Evolutionary conservation across 1,140 invertebrate genomes (phyloP).

Genomic region (Cryptotermes secundus): DNA sequence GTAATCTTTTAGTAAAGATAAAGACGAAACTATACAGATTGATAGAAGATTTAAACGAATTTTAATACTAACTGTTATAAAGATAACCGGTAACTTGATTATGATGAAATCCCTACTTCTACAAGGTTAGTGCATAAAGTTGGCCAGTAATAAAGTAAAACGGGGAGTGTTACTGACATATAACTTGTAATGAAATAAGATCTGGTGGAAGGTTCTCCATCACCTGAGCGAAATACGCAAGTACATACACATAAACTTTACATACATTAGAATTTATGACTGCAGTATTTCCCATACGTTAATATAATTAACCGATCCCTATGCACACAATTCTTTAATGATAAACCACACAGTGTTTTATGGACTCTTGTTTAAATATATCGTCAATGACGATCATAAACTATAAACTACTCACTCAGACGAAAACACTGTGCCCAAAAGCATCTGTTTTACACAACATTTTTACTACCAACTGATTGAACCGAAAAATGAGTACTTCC

Average conservation of each 20-base stretch:
- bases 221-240: too few relatives aligned
- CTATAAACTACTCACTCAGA: too few relatives aligned
- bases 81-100: neutral
- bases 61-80: neutral
- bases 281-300: neutral
- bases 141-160: neutral
- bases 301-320: neutral
- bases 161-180: neutral
- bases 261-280: neutral
- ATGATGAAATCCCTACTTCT: neutral
- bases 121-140: neutral
- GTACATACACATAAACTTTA: neutral
- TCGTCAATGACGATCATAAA: too few relatives aligned
- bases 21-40: neutral
- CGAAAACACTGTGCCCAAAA: too few relatives aligned
- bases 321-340: neutral
- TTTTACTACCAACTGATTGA: neutral
- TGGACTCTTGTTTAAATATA: neutral
- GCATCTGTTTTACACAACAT: neutral
- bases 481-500: neutral
- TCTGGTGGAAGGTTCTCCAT: neutral
- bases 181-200: too few relatives aligned
- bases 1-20: neutral
- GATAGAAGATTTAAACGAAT: neutral
- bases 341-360: neutral